Conservation (phyloP, 2,888 invertebrate species). For the Orchesella flavescens region DNA sequence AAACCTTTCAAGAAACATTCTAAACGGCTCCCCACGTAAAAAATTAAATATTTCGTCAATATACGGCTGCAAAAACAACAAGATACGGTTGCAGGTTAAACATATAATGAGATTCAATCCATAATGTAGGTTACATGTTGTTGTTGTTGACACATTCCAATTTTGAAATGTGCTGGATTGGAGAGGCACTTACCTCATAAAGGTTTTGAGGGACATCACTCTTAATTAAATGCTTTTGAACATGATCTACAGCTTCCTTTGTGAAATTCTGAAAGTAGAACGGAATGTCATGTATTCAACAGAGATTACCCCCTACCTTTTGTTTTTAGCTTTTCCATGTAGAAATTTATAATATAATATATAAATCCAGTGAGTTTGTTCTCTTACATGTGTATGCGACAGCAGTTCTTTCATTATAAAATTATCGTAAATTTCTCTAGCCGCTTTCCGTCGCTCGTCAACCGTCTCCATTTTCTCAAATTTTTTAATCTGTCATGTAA, state of each 20-base stretch:
- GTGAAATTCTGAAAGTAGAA: conserved; percentile 92
- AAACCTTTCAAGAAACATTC: conserved; percentile 98
- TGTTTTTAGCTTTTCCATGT: too few species aligned
- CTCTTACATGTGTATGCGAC: conserved; percentile 97
- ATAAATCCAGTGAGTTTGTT: too few species aligned
- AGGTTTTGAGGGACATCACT: conserved; percentile 97
- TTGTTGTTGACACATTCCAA: neutral
- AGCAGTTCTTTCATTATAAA: conserved; percentile 99
- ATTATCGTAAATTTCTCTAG: conserved; percentile 98
- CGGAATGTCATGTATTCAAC: conserved; percentile 22
- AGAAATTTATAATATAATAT: too few species aligned
- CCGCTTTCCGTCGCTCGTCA: conserved; percentile 95
- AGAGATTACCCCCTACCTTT: too few species aligned
- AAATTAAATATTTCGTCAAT: conserved; percentile 99
- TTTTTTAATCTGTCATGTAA: conserved; percentile 90
- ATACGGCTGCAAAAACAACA: conserved; percentile 88
- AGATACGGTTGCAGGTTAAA: neutral
- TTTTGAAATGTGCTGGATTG: neutral
- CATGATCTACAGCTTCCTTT: conserved; percentile 96
- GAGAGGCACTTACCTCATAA: conserved; percentile 88
- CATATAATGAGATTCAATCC: neutral
- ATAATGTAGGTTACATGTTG: conserved; percentile 1
- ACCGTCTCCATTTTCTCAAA: conserved; percentile 98
- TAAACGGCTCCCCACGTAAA: conserved; percentile 96
- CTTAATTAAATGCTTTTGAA: conserved; percentile 97